Conservation (phyloP, 2,888 invertebrate genomes). For the Cotesia congregata region DNA sequence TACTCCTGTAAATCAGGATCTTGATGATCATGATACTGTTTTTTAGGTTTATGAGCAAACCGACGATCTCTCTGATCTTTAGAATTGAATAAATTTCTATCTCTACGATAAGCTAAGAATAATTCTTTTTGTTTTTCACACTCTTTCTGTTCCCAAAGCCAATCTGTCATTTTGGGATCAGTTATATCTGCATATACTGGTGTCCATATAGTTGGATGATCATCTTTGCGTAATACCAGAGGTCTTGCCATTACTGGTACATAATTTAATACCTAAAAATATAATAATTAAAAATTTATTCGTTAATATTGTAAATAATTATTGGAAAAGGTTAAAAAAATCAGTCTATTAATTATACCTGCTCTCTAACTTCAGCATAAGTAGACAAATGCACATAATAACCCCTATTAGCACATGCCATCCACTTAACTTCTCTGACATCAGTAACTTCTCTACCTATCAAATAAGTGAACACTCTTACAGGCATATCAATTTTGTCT, state of each 20-base stretch:
- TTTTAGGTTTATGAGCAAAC: conserved; percentile 72
- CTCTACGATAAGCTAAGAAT: conserved; percentile 78
- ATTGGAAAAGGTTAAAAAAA: not conserved
- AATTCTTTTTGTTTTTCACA: conserved; percentile 84
- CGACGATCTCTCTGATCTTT: conserved; percentile 77
- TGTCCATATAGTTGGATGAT: conserved; percentile 96
- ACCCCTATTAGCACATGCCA: conserved; percentile 98
- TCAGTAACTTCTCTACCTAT: conserved; percentile 93
- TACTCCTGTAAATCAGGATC: conserved; percentile 73
- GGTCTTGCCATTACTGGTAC: conserved; percentile 97
- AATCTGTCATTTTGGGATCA: conserved; percentile 92
- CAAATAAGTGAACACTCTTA: conserved; percentile 97
- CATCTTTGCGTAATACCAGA: conserved; percentile 86
- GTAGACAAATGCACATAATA: conserved; percentile 97
- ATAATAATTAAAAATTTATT: not conserved
- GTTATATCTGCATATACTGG: conserved; percentile 95
- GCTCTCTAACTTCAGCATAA: conserved; percentile 96
- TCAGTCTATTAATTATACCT: conserved; percentile 73
- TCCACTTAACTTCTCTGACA: conserved; percentile 94
- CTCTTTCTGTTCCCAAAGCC: conserved; percentile 89
- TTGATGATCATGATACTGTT: conserved; percentile 75
- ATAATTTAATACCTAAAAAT: conserved; percentile 81
- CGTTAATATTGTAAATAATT: not conserved
- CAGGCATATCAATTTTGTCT: conserved; percentile 76
- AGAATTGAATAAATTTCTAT: conserved; percentile 75